phyloP scores from a whole-genome alignment of 2,888 invertebrate genomes.

The Poecilobothrus nobilitatus region DNA sequence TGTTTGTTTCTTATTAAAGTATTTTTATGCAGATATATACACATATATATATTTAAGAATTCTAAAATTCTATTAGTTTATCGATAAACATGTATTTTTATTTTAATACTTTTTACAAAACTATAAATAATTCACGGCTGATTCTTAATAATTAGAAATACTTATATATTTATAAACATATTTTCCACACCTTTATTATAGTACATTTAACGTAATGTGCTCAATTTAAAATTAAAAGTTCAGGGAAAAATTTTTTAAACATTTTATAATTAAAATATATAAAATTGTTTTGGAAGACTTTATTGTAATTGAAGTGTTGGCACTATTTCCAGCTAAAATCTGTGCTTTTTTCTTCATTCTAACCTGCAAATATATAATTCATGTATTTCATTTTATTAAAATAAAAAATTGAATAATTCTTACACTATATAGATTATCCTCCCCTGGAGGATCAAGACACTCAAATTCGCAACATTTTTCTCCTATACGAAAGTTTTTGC shows the following conservation, averaged over 20 bases:
- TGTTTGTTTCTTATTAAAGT: too few species aligned
- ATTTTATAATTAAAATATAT: neutral
- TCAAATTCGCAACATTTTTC: slow-evolving; percentile 83
- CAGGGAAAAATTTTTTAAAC: neutral
- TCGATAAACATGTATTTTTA: too few species aligned
- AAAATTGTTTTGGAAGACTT: neutral
- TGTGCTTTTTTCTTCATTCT: slow-evolving; percentile 52
- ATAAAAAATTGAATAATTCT: slow-evolving; percentile 10
- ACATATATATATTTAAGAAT: too few species aligned
- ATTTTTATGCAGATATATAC: too few species aligned
- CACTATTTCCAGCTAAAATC: slow-evolving; percentile 53
- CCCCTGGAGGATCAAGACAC: slow-evolving; percentile 70
- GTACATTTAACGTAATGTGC: neutral
- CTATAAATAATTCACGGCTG: neutral
- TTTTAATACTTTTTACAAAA: too few species aligned
- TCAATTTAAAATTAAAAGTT: neutral
- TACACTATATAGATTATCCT: slow-evolving; percentile 50
- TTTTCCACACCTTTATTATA: neutral
- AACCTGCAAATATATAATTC: slow-evolving; percentile 35
- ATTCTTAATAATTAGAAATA: neutral
- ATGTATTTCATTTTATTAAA: neutral
- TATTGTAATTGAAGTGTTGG: slow-evolving; percentile 17
- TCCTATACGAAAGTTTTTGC: slow-evolving; percentile 74
- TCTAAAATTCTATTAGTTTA: too few species aligned
- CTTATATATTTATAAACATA: neutral